Conservation (phyloP, 92 coral and sea anemone genomes). For the Zoanthus sociatus region DNA sequence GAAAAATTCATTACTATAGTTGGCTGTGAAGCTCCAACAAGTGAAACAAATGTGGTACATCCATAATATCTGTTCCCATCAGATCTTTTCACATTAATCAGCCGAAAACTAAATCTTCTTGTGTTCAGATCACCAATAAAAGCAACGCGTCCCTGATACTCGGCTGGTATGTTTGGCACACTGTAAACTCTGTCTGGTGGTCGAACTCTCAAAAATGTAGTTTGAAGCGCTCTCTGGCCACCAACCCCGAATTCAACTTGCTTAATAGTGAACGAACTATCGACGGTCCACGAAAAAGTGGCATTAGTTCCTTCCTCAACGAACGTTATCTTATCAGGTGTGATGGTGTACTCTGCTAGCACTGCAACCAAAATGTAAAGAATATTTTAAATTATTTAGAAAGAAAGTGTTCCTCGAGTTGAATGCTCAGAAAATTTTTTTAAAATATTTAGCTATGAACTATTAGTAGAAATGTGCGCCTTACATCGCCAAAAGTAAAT, state of each 20-base stretch:
- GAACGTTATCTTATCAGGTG: background rate
- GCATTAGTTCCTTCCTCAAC: background rate
- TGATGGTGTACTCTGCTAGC: background rate
- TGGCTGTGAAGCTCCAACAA: background rate
- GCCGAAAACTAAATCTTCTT: background rate
- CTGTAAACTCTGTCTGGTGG: background rate
- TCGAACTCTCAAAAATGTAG: background rate
- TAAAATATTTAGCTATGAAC: too few relatives aligned
- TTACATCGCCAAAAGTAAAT: too few relatives aligned
- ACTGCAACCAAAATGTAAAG: too few relatives aligned
- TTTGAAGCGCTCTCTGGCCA: background rate
- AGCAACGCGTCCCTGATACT: background rate
- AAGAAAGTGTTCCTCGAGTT: too few relatives aligned
- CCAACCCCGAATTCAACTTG: background rate
- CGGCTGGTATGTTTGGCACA: background rate
- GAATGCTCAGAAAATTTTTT: too few relatives aligned
- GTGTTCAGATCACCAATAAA: constrained; percentile 13
- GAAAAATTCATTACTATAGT: background rate
- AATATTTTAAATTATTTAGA: too few relatives aligned
- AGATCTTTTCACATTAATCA: background rate
- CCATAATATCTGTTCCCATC: constrained; percentile 30
- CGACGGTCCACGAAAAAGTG: background rate
- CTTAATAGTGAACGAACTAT: background rate
- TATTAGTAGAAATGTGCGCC: too few relatives aligned
- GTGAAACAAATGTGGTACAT: background rate